phyloP scores from a whole-genome alignment of 2,797 vertebrate species.

The Coendou prehensilis region DNA sequence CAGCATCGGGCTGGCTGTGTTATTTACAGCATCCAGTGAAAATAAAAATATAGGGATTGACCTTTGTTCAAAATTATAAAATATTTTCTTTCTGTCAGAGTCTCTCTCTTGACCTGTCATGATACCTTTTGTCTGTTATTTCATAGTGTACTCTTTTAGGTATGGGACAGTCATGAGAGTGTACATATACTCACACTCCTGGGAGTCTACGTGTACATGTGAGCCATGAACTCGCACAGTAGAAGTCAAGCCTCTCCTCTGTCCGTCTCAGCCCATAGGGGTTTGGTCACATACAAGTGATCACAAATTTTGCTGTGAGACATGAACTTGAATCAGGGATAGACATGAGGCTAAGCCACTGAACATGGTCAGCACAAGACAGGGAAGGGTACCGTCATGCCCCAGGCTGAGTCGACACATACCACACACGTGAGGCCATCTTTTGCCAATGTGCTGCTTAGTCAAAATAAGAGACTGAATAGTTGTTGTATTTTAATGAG shows the following conservation, averaged over 20 bases:
- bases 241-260: neutral
- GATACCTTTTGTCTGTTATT: neutral
- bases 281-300: neutral
- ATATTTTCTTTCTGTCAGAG: neutral
- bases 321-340: neutral
- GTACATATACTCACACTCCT: neutral
- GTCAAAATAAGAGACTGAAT: neutral
- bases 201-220: neutral
- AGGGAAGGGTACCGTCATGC: neutral
- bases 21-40: neutral
- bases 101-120: neutral
- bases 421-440: neutral
- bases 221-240: neutral
- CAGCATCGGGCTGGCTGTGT: neutral
- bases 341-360: neutral
- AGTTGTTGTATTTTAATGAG: neutral
- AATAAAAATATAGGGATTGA: neutral
- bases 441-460: neutral
- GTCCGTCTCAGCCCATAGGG: neutral
- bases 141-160: neutral
- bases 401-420: neutral
- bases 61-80: constrained; percentile 12
- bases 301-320: neutral
- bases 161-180: neutral
- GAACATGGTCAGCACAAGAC: neutral